phyloP scores from a whole-genome alignment of 2,888 invertebrate genomes.

The Eurytoma californica region DNA sequence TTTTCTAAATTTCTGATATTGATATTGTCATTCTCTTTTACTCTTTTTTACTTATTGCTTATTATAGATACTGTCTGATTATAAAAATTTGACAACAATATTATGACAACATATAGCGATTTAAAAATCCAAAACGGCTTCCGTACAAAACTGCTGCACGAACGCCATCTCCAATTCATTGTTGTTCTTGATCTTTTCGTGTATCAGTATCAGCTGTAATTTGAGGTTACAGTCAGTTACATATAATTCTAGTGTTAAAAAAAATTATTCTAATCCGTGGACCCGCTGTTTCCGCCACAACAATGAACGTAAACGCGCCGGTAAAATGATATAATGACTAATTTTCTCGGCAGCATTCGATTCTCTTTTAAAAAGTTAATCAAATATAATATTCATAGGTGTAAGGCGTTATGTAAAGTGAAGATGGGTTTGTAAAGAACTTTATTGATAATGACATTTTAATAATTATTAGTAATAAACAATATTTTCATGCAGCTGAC shows the following conservation, averaged over 20 bases:
- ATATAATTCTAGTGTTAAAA: background rate
- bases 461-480: background rate
- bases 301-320: too few species aligned
- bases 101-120: too few species aligned
- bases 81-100: too few species aligned
- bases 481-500: conserved; percentile 20
- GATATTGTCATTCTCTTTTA: too few species aligned
- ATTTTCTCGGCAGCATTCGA: conserved; percentile 9
- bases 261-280: too few species aligned
- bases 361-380: conserved; percentile 31
- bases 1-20: too few species aligned
- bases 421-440: conserved; percentile 45
- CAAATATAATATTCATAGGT: conserved; percentile 49
- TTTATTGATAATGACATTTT: conserved; percentile 8
- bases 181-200: background rate
- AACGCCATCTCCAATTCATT: too few species aligned
- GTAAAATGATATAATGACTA: conserved; percentile 23
- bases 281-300: too few species aligned
- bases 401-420: conserved; percentile 37
- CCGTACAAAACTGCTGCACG: too few species aligned
- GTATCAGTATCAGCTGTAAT: background rate
- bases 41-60: too few species aligned
- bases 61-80: too few species aligned
- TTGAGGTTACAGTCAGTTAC: background rate
- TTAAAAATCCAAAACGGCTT: too few species aligned